Percentiles rank a stretch among this genome's conserved stretches.
Evolutionary conservation across 2,113 vertebrate genomes (phyloP).

Genomic region (Neolamprologus devosi): DNA sequence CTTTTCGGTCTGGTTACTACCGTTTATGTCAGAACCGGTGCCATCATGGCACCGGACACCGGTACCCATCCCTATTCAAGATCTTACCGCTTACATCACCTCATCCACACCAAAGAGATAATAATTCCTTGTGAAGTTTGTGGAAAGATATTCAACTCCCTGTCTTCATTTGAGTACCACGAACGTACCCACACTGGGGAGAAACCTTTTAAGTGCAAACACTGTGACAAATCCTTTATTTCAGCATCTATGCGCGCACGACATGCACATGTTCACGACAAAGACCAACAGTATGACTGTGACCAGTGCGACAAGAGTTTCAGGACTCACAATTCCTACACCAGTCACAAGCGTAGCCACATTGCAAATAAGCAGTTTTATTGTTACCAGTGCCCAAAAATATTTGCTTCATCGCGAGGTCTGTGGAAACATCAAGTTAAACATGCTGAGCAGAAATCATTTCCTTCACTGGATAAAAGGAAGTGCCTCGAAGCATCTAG

Average conservation of each 20-base stretch:
- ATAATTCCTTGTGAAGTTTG: neutral
- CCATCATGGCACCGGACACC: too few relatives aligned
- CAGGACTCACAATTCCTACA: neutral
- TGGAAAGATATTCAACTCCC: neutral
- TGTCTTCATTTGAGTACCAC: neutral
- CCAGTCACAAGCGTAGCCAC: neutral
- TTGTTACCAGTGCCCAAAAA: neutral
- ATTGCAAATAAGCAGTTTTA: neutral
- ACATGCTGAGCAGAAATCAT: neutral
- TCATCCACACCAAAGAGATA: neutral
- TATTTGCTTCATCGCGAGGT: neutral
- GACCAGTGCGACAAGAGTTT: neutral
- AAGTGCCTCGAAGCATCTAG: neutral
- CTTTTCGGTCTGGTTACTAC: too few relatives aligned
- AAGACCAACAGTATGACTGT: neutral
- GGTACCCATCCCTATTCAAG: too few relatives aligned
- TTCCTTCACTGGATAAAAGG: neutral
- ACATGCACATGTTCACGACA: neutral
- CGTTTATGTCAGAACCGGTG: too few relatives aligned
- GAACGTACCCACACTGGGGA: neutral
- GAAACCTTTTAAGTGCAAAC: neutral
- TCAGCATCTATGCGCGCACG: neutral
- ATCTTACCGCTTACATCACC: neutral
- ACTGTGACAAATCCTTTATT: neutral
- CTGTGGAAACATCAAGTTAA: fast-evolving